A percentile compares a stretch with the other conserved stretches of the same genome.
Conservation (phyloP, 2,113 vertebrate species). For the Puffinus mauretanicus region DNA sequence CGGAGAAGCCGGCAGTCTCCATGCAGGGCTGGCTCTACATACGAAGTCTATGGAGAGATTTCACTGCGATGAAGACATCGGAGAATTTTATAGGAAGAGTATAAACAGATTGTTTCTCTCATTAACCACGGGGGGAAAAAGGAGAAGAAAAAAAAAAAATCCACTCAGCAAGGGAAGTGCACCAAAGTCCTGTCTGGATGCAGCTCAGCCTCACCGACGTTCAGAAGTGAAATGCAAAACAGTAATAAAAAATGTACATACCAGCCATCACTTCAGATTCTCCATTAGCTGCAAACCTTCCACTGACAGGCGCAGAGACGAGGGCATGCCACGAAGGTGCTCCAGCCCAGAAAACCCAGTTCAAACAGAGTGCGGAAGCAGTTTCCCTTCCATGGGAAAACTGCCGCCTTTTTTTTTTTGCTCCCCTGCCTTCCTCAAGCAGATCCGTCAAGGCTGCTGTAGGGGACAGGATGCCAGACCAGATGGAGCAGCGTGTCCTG, state of each 20-base stretch:
- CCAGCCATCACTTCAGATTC: neutral
- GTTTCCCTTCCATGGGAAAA: slow-evolving; percentile 32
- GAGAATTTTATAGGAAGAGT: slow-evolving; percentile 13
- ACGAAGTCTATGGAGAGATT: neutral
- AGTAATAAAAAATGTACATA: neutral
- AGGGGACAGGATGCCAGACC: slow-evolving; percentile 54
- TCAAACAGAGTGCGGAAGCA: neutral
- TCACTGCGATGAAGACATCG: neutral
- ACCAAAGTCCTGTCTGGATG: slow-evolving; percentile 17
- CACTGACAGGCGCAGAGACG: neutral
- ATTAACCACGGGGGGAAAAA: neutral
- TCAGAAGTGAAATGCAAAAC: slow-evolving; percentile 31
- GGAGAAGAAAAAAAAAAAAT: neutral
- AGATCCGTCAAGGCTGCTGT: neutral
- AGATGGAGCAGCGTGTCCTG: slow-evolving; percentile 59
- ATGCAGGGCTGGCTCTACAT: neutral
- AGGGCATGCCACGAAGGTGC: neutral
- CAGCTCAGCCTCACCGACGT: slow-evolving; percentile 7
- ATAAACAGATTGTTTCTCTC: neutral
- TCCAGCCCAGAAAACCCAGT: neutral
- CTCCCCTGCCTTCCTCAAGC: neutral
- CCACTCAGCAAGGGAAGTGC: neutral
- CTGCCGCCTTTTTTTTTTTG: neutral
- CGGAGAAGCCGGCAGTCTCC: fast-evolving
- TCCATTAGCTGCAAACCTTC: neutral